These are phyloP conservation scores for Tetraneura akinire DNA, from an alignment of 1,140 invertebrate species.

Conservation along the genomic window DNA sequence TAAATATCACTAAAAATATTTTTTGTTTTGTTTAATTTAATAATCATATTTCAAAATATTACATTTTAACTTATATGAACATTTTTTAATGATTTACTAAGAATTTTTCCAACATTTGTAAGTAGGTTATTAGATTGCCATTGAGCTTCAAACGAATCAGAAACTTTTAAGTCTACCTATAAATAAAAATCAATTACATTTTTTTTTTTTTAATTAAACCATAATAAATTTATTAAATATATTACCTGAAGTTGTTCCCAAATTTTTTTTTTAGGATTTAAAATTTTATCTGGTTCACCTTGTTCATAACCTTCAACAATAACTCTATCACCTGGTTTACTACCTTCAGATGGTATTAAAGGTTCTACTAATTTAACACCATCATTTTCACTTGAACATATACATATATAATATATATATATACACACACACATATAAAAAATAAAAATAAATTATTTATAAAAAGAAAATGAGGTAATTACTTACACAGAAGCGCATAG, in stretches of 20 bases:
- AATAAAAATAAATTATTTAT: slow-evolving; percentile 54
- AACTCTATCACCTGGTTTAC: slow-evolving; percentile 78
- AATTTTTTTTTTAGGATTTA: slow-evolving; percentile 98
- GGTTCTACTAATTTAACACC: slow-evolving; percentile 77
- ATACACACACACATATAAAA: neutral
- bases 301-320: slow-evolving; percentile 78
- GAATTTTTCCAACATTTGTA: slow-evolving; percentile 69
- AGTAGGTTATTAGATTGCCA: slow-evolving; percentile 81
- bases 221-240: slow-evolving; percentile 7
- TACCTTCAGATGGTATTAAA: slow-evolving; percentile 72
- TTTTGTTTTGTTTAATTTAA: neutral
- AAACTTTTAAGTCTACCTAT: slow-evolving; percentile 77
- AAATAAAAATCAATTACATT: slow-evolving; percentile 54
- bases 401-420: slow-evolving; percentile 48
- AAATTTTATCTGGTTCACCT: slow-evolving; percentile 77
- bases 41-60: neutral
- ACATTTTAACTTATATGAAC: slow-evolving; percentile 64
- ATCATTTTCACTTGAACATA: slow-evolving; percentile 64
- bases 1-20: neutral
- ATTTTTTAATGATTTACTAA: slow-evolving; percentile 70
- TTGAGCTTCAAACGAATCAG: slow-evolving; percentile 71
- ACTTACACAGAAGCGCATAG: slow-evolving; percentile 87
- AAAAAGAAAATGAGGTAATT: too few species aligned
- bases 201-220: neutral
- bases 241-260: slow-evolving; percentile 86